Evolutionary conservation across 2,888 invertebrate genomes (phyloP).

Genomic region (Nomada flava): DNA sequence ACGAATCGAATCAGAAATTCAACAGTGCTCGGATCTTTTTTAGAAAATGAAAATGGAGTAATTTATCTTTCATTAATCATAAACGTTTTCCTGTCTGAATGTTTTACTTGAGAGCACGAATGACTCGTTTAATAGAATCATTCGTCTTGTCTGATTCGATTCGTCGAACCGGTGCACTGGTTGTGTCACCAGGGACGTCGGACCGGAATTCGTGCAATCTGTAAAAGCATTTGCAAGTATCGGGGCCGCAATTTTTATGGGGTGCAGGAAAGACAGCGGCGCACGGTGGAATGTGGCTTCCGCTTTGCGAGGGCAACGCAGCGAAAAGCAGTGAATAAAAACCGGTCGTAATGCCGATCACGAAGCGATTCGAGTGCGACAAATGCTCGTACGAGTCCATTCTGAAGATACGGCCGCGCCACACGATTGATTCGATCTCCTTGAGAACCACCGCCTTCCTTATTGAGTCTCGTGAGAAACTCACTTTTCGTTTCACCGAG

Average conservation of each 20-base stretch:
- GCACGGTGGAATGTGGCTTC: not conserved
- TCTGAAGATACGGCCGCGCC: not conserved
- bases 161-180: not conserved
- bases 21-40: too few species aligned
- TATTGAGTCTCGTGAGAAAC: not conserved
- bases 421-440: not conserved
- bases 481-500: not conserved
- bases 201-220: not conserved
- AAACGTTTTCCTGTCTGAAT: too few species aligned
- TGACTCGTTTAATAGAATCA: not conserved
- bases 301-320: not conserved
- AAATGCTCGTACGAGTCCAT: constrained; percentile 17
- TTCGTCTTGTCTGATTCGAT: not conserved
- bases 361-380: constrained; percentile 19
- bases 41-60: too few species aligned
- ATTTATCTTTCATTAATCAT: too few species aligned
- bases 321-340: not conserved
- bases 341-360: constrained; percentile 25
- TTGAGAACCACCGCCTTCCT: not conserved
- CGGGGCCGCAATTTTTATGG: not conserved
- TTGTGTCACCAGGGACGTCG: not conserved
- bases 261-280: not conserved
- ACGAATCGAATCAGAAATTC: too few species aligned
- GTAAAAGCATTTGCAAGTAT: not conserved
- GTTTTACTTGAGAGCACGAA: not conserved